Base-by-base conservation (phyloP, 2,797 vertebrate genomes). In the Poeciliopsis turneri region DNA sequence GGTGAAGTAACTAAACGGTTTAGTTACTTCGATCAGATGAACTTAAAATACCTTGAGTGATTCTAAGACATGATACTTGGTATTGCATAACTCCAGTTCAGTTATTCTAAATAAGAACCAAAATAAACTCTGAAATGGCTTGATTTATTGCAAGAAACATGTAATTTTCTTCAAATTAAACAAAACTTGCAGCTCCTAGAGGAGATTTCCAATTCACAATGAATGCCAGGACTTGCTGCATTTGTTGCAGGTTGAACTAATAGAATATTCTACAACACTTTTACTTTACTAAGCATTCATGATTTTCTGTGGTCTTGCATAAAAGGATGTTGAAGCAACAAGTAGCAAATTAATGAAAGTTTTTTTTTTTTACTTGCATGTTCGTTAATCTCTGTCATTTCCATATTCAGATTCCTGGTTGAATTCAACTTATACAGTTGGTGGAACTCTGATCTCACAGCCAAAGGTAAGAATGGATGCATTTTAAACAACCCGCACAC, bases 361-460 rank as follows among this genome's bases (percentile, higher is more conserved):
- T 53, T 55, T 9, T 46, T 43, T 72, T 71, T 12, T n/a, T 2
- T 25, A 75, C 20, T 71, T 75, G 73, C 64, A 59, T 70, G 72
- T 75, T 80, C 80, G 33, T 82, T 47, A 82, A 18, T 66, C 2
- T 9, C 49, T 79, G 49, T 84, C 12, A 25, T 83, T 20, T 87
- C 39, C 51, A 33, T 91, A 20, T 92, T 88, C 92, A 99, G 98
- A 95, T 99, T 99, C 89, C 94, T 99, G 92, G 95, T 99, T 82
- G 98, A 99, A 95, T 99, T 99, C 92, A 99, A 99, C 95, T 93
- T 99, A 89, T 98, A 97, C 94, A 97, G 97, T 89, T 99, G 97
- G 98, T 99, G 98, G 98, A 92, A 97, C 91, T 97, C 96, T 10
- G 98, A 98, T 91, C 89, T 98, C 91, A 97, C 97, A 82, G 95